Base-by-base conservation (phyloP, 1,140 invertebrate genomes). In the Leptinotarsa texana region DNA sequence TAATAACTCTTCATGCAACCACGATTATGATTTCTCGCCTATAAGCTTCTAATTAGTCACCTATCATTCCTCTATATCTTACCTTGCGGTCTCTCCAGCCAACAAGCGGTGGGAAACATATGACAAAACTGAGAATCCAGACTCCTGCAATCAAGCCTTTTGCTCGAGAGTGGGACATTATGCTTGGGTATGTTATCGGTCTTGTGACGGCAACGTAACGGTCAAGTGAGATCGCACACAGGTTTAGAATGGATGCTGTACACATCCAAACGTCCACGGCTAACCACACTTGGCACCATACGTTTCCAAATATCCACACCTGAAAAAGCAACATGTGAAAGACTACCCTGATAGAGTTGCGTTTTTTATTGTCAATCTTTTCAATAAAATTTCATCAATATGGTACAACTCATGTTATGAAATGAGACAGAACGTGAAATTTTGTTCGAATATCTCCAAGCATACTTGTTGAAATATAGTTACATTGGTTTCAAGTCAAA, bases 231-330 rank as follows among this genome's bases (percentile, higher is more conserved):
- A 98, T 98, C 80, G 93, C 94, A 83, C 94, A 95, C 42, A 98
- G 90, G 86, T 97, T 98, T 70, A 98, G 88, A 80, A 98, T 98
- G 79, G 95, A 97, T 1, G 97, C 96, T 0, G 97, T 98, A 86
- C 96, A 95, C 92, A 98, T 94, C 93, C 96, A 96, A 2, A 98
- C 97, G 86, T 98, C 97, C 22, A 97, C 91, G 0, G 96, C 96
- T 74, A 97, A 86, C 95, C 95, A 98, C 75, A 96, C 91, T 65
- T 94, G 93, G 84, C 96, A 98, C 94, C 95, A 96, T 22, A 95
- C 87, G 84, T 94, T 92, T 57, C 95, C 95, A 82, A 96, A 97
- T 80, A 97, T 94, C 96, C 96, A 98, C 81, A 95, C 90, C 91
- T 96, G 87, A 13, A 91, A 89, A 66, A 78, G 72, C 21, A 57